These are phyloP conservation scores for Platyrinchus mystaceus DNA, from an alignment of 2,797 vertebrate species.

Conservation along the genomic window DNA sequence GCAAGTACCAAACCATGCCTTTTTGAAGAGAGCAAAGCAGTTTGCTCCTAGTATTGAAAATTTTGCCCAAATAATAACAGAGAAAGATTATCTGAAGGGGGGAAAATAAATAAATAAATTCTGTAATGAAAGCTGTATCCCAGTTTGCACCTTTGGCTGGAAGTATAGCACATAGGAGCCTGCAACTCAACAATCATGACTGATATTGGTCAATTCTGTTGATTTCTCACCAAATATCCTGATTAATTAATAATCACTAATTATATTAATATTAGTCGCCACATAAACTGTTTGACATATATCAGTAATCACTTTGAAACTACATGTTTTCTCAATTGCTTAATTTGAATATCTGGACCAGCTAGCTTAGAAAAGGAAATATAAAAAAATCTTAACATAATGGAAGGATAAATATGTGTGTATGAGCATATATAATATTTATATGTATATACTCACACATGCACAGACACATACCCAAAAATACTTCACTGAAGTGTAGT, in stretches of 20 bases:
- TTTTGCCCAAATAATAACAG: not conserved
- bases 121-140: not conserved
- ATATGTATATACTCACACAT: not conserved
- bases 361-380: not conserved
- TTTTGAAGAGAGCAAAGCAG: not conserved
- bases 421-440: not conserved
- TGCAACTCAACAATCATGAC: not conserved
- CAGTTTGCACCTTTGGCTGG: not conserved
- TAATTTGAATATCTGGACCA: not conserved
- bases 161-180: not conserved
- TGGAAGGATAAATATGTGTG: not conserved
- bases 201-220: not conserved
- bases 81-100: not conserved
- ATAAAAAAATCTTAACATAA: not conserved
- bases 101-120: not conserved
- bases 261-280: not conserved
- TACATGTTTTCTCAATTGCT: not conserved
- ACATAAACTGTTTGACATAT: not conserved
- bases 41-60: not conserved
- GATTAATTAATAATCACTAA: not conserved
- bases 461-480: not conserved
- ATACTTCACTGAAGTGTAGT: not conserved
- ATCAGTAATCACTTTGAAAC: not conserved
- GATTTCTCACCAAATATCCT: not conserved
- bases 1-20: rapidly evolving